Evolutionary conservation across 1,140 invertebrate species (phyloP), one percentile per base, ranked within the genome.

Genomic region (Neodiprion virginianus): DNA sequence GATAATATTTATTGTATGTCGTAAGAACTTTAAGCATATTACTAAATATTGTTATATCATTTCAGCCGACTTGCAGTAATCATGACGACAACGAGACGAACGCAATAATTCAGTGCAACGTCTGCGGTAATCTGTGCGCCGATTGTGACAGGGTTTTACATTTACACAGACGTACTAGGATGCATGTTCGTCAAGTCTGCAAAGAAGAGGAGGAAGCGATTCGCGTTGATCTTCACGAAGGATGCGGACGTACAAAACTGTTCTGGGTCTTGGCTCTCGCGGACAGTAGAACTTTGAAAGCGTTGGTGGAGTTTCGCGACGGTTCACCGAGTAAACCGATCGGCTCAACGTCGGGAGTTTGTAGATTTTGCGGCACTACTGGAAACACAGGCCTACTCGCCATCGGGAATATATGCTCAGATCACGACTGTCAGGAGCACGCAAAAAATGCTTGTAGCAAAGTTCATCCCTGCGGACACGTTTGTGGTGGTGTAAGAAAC

Each of bases 111-210:
- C 94, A 96, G 74, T 99, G 98, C 85, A 94, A 93, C 74, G 90
- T 92, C 8, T 99, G 98, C 85, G 96, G 96, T 5, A 96, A 97
- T 79, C 89, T 99, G 12, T 99, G 98, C 87, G 93, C 95, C 1
- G 98, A 99, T 82, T 99, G 98, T 87, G 98, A 99, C 87, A 91
- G 96, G 40, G 96, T 98, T 82, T 88, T 99, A 7, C 98, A 99
- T 89, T 90, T 99, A 47, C 96, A 97, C 82, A 91, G 96, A 48
- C 93, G 92, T 80, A 97, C 96, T n/a, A 91, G 95, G 68, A 91
- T 92, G 68, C 97, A 99, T 87, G 92, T 95, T 68, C 89, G 97
- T 85, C 96, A 98, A 90, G 96, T 96, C 1, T 98, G 97, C 85
- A 98, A 98, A 87, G 96, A 98, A 82, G 97, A 98, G 83, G 96